Base-by-base conservation (phyloP, 2,888 invertebrate species). In the Diloba caeruleocephala region DNA sequence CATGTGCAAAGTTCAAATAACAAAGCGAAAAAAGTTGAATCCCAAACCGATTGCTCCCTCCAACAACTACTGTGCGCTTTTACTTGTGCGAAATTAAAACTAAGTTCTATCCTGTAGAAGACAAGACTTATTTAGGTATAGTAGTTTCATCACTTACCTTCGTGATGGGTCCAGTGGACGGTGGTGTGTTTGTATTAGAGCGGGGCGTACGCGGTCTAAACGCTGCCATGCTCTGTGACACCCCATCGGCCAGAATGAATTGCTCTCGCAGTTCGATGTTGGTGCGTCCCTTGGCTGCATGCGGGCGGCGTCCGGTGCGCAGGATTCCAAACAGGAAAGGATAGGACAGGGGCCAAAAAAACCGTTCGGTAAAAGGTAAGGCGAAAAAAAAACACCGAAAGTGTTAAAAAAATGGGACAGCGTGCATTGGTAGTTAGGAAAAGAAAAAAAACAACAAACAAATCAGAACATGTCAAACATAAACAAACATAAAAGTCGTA, bases 201-300 rank as follows among this genome's bases (percentile, higher is more conserved):
- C 97, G 96, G 88, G 97, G 96, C 88, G 97, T 97, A 94, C 98
- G 98, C 88, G 99, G 96, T 94, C 97, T 97, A 96, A 99, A 99
- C 84, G 98, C 98, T 85, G 98, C 97, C 99, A 99, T 99, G 89
- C 98, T 98, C 95, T 99, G 99, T 89, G 98, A 98, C 78, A 98
- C 98, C 88, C 99, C 99, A 90, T 98, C 98, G 82, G 99, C 99
- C 95, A 99, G 95, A 92, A 99, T 98, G 95, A 99, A 99, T 95
- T 99, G 98, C 94, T 99, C 99, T 88, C 99, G 96, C 88, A 99
- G 96, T 95, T 99, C 99, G 95, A 99, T 98, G 96, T 99, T 99
- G 94, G 99, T 99, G 94, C 99, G 97, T 95, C 99, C 99, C 95
- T 99, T 99, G 95, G 99, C 99, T 99, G 94, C 90, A 95, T 93